Evolutionary conservation across 2,888 invertebrate genomes (phyloP).

Genomic region (Orthonychiurus folsomi): DNA sequence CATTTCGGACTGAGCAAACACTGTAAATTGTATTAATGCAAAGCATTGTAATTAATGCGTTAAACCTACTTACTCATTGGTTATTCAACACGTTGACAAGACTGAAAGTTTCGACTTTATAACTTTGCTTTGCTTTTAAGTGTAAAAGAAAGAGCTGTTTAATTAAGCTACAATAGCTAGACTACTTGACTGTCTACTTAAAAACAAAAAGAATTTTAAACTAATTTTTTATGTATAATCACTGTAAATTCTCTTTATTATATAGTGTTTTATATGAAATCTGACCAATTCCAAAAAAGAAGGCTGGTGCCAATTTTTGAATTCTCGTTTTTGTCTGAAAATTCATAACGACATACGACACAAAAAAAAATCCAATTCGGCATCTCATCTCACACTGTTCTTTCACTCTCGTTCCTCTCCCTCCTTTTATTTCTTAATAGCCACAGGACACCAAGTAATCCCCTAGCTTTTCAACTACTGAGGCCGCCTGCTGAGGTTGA

Average conservation of each 20-base stretch:
- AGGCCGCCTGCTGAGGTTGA: constrained; percentile 92
- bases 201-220: no score
- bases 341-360: constrained; percentile 5
- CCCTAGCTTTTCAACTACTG: constrained; percentile 93
- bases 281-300: neutral
- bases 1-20: no score
- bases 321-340: neutral
- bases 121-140: no score
- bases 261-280: constrained; percentile 7
- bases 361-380: constrained; percentile 6
- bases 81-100: no score
- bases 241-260: constrained; percentile 7
- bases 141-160: no score
- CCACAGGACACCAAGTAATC: constrained; percentile 94
- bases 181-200: no score
- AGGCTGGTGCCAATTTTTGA: neutral
- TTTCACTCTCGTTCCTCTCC: constrained; percentile 3
- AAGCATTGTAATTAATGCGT: no score
- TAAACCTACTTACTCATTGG: no score
- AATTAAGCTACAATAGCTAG: no score
- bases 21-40: no score
- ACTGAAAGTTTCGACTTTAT: no score
- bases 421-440: constrained; percentile 57
- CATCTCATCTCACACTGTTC: constrained; percentile 9
- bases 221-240: neutral